Evolutionary conservation across 2,888 invertebrate species (phyloP).

Genomic region (Hyposoter didymator): DNA sequence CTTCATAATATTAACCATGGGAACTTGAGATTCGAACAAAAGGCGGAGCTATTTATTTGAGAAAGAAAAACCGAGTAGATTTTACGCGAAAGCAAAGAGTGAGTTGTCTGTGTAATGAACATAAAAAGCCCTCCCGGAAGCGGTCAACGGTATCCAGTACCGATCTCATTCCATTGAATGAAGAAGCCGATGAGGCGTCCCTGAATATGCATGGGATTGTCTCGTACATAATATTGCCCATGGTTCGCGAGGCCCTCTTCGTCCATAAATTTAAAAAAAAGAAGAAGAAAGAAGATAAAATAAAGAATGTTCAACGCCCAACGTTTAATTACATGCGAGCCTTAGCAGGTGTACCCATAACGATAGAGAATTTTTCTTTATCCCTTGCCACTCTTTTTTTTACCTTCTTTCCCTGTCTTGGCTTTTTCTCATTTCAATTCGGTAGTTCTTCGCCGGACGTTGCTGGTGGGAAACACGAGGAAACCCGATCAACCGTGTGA

Average conservation of each 20-base stretch:
- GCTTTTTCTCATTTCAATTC: background rate
- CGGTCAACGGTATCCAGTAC: conserved; percentile 37
- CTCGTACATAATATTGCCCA: conserved; percentile 51
- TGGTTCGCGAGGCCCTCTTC: conserved; percentile 24
- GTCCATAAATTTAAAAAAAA: conserved; percentile 23
- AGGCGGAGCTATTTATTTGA: conserved; percentile 2
- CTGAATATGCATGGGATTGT: conserved; percentile 49
- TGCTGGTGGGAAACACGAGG: conserved; percentile 25
- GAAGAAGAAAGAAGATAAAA: conserved; percentile 11
- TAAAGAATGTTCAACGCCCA: conserved; percentile 47
- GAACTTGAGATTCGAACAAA: conserved; percentile 9
- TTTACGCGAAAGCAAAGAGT: conserved; percentile 20
- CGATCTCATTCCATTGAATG: conserved; percentile 44
- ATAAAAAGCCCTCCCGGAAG: conserved; percentile 43
- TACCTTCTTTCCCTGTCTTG: background rate
- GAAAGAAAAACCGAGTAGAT: background rate
- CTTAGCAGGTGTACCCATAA: conserved; percentile 64
- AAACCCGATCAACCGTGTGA: conserved; percentile 64
- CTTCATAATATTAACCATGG: background rate
- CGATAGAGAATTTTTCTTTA: conserved; percentile 53
- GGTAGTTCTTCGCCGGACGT: conserved; percentile 3
- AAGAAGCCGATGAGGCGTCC: conserved; percentile 27
- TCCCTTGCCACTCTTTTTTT: background rate
- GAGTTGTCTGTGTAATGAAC: conserved; percentile 24
- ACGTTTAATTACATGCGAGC: conserved; percentile 66